A percentile compares a stretch with the other conserved stretches of the same genome.
These are phyloP conservation scores for Cephus pygmeus DNA, from an alignment of 2,888 invertebrate species.

Conservation along the genomic window DNA sequence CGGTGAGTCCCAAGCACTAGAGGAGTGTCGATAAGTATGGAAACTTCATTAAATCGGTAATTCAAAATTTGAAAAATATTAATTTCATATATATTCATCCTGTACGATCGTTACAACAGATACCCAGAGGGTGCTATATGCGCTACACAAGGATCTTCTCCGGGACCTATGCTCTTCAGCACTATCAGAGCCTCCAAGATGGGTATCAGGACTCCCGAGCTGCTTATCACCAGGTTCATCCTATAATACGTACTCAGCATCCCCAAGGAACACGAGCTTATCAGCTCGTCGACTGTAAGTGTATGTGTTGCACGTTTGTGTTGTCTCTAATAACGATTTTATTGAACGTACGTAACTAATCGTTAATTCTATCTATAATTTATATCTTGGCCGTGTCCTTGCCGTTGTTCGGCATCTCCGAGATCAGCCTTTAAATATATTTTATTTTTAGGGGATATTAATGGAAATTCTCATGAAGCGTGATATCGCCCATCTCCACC, in stretches of 20 bases:
- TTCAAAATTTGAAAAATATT: background rate
- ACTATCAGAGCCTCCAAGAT: conserved; percentile 46
- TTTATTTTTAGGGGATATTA: background rate
- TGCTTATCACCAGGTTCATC: conserved; percentile 57
- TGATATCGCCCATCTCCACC: background rate
- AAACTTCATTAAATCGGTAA: background rate
- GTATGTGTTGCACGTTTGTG: conserved; percentile 33
- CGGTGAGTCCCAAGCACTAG: conserved; percentile 42
- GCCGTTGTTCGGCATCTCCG: background rate
- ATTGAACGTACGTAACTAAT: background rate
- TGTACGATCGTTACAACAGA: conserved; percentile 29
- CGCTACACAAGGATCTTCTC: conserved; percentile 59
- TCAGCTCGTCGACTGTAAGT: conserved; percentile 55
- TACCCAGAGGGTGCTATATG: conserved; percentile 59
- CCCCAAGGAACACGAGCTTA: conserved; percentile 31
- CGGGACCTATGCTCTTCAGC: conserved; percentile 49
- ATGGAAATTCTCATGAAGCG: background rate
- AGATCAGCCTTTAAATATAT: background rate
- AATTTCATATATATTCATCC: background rate
- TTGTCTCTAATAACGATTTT: conserved; percentile 13
- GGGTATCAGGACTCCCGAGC: conserved; percentile 43
- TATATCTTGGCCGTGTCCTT: background rate
- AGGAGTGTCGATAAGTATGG: background rate
- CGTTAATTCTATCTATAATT: background rate
- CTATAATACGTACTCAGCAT: conserved; percentile 41